Evolutionary conservation across 1,140 invertebrate species (phyloP).

Genomic region (Plutomurus gul): DNA sequence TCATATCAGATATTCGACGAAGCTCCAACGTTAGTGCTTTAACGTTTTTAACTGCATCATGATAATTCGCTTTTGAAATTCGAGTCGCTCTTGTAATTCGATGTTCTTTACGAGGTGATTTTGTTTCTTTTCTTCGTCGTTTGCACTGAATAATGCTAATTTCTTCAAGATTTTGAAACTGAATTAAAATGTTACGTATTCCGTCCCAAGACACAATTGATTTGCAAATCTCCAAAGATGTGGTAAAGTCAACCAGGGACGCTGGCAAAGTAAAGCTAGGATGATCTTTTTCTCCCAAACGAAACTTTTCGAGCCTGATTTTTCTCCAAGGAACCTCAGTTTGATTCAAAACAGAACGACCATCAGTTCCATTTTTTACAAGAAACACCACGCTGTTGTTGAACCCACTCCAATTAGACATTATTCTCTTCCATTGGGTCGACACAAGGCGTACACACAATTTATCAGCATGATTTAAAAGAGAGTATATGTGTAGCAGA

Average conservation of each 20-base stretch:
- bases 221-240: constrained; percentile 19
- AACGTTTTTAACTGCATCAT: not conserved
- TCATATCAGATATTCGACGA: constrained; percentile 18
- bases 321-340: constrained; percentile 15
- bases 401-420: constrained; percentile 24
- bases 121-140: not conserved
- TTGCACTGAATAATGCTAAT: constrained; percentile 38
- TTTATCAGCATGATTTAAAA: constrained; percentile 35
- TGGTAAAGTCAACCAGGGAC: not conserved
- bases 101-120: not conserved
- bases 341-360: not conserved
- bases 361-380: constrained; percentile 26
- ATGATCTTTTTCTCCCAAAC: not conserved
- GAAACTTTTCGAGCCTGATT: constrained; percentile 20
- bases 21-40: constrained; percentile 10
- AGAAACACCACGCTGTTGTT: constrained; percentile 32
- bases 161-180: constrained; percentile 33
- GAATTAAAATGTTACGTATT: constrained; percentile 16
- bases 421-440: not conserved
- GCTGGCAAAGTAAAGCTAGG: not conserved
- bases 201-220: constrained; percentile 28
- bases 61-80: not conserved
- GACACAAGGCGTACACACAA: constrained; percentile 4
- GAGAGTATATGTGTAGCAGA: constrained; percentile 28
- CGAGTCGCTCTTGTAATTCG: not conserved